A percentile compares a stretch with the other conserved stretches of the same genome.
Evolutionary conservation across 2,888 invertebrate genomes (phyloP).

Genomic region (Alentia gelatinosa): DNA sequence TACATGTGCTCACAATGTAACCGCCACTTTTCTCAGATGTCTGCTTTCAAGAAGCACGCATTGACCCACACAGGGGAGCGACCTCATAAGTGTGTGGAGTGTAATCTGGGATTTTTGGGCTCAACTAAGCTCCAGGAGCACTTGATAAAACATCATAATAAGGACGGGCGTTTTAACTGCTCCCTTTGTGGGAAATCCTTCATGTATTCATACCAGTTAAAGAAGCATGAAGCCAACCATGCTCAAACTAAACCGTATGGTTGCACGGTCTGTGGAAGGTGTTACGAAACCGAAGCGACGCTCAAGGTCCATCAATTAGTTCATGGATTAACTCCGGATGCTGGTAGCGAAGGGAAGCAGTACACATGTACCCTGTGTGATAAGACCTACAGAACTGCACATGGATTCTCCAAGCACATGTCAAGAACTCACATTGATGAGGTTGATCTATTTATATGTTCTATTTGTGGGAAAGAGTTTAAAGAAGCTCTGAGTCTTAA

Average conservation of each 20-base stretch:
- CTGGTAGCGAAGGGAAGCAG: not conserved
- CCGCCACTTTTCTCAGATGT: not conserved
- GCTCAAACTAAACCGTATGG: not conserved
- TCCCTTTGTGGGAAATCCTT: not conserved
- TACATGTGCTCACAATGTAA: no score
- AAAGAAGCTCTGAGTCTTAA: not conserved
- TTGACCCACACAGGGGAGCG: not conserved
- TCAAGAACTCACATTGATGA: not conserved
- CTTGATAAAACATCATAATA: not conserved
- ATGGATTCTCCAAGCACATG: not conserved
- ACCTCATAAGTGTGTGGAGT: conserved; percentile 6
- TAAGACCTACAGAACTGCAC: not conserved
- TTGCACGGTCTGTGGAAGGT: not conserved
- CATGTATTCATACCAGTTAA: not conserved
- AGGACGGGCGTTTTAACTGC: not conserved
- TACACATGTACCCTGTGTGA: not conserved
- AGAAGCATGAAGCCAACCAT: not conserved
- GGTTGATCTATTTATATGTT: not conserved
- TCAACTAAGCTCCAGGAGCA: not conserved
- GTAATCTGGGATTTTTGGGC: not conserved
- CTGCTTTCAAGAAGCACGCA: not conserved
- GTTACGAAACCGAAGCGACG: not conserved
- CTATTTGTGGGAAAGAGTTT: conserved; percentile 39
- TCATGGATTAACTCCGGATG: not conserved
- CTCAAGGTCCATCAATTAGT: not conserved